Evolutionary conservation across 2,888 invertebrate species (phyloP).

Genomic region (Dioctria rufipes): DNA sequence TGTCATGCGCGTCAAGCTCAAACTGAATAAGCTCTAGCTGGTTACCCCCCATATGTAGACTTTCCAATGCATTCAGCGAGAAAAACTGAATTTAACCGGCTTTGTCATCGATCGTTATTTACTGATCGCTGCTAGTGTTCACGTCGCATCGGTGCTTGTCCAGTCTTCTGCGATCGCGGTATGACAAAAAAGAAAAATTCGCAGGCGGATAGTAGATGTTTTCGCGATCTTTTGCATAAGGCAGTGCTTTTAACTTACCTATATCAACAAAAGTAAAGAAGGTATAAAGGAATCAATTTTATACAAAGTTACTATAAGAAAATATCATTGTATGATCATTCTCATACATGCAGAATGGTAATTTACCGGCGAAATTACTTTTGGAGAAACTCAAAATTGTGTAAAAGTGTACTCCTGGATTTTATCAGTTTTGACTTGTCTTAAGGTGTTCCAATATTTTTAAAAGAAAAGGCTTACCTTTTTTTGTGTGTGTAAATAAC

Average conservation of each 20-base stretch:
- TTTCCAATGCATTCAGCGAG: slow-evolving; percentile 40
- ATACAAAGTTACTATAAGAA: no score
- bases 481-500: no score
- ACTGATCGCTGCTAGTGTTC: slow-evolving; percentile 6
- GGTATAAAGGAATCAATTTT: no score
- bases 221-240: slow-evolving; percentile 27
- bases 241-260: background rate
- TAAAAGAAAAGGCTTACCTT: no score
- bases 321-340: no score
- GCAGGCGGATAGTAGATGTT: background rate
- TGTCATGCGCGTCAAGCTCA: slow-evolving; percentile 41
- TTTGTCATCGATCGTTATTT: background rate
- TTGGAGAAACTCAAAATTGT: no score
- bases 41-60: slow-evolving; percentile 25
- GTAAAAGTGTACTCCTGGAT: no score
- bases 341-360: no score
- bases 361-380: no score
- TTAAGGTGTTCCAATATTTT: no score
- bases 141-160: background rate
- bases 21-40: slow-evolving; percentile 35
- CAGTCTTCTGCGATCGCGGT: slow-evolving; percentile 13
- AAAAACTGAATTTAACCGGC: slow-evolving; percentile 24
- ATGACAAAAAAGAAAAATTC: background rate
- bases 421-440: no score
- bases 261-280: no score